These are phyloP conservation scores for Xanthia icteritia DNA, from an alignment of 2,888 invertebrate genomes.

Conservation along the genomic window DNA sequence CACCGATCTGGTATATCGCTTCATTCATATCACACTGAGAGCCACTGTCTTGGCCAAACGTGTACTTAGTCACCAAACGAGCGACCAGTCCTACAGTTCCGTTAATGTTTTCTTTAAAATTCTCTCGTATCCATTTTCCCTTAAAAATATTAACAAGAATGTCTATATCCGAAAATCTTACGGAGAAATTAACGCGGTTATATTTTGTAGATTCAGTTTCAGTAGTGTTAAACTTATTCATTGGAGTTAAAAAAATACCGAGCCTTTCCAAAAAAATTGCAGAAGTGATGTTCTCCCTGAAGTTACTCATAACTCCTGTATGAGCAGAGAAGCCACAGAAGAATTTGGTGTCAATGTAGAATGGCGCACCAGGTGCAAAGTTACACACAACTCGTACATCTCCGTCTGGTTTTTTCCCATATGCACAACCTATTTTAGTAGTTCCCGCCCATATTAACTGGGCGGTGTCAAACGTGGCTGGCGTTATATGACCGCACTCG, in stretches of 20 bases:
- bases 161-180: constrained; percentile 73
- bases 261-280: constrained; percentile 67
- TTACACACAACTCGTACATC: constrained; percentile 84
- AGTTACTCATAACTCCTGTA: constrained; percentile 57
- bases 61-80: constrained; percentile 80
- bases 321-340: constrained; percentile 82
- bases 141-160: constrained; percentile 75
- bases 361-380: constrained; percentile 85
- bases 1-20: constrained; percentile 78
- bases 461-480: constrained; percentile 77
- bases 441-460: constrained; percentile 86
- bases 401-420: constrained; percentile 73
- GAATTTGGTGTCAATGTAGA: constrained; percentile 75
- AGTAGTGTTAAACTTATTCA: constrained; percentile 26
- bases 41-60: constrained; percentile 76
- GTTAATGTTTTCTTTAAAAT: constrained; percentile 68
- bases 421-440: constrained; percentile 85
- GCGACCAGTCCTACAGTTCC: constrained; percentile 77
- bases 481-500: constrained; percentile 79
- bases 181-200: constrained; percentile 41
- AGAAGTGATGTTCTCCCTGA: constrained; percentile 65
- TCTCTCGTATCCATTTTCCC: constrained; percentile 72
- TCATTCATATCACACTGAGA: constrained; percentile 79
- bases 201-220: not conserved
- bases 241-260: constrained; percentile 68